Evolutionary conservation across 2,113 vertebrate species (phyloP).

Genomic region (Brachirus orientalis): DNA sequence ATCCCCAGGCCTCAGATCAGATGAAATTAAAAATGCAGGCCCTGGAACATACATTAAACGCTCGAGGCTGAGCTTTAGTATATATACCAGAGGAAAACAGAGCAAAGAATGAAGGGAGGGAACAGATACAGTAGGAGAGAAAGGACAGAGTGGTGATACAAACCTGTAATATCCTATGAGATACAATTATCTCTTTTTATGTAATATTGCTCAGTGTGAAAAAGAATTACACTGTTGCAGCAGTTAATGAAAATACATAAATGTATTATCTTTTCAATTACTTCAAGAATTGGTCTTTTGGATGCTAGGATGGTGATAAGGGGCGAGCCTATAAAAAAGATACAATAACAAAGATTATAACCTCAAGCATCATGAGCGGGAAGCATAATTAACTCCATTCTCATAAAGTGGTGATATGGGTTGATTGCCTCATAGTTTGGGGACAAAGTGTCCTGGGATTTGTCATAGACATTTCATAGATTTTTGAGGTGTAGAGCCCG

Average conservation of each 20-base stretch:
- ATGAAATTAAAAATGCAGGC: conserved; percentile 65
- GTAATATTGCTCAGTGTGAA: conserved; percentile 8
- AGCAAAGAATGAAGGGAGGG: background rate
- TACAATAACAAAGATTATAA: conserved; percentile 28
- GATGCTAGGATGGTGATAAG: conserved; percentile 20
- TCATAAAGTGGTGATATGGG: conserved; percentile 4
- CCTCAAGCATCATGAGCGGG: conserved; percentile 19
- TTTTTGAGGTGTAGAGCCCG: background rate
- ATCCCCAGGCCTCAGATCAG: conserved; percentile 47
- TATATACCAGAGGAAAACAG: conserved; percentile 20
- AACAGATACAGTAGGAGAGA: background rate
- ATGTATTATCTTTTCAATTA: conserved; percentile 16
- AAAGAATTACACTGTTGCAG: conserved; percentile 2
- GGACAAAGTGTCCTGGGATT: background rate
- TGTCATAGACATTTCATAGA: background rate
- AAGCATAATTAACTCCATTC: conserved; percentile 28
- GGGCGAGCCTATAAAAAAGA: conserved; percentile 35
- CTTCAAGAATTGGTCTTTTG: background rate
- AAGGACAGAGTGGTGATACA: background rate
- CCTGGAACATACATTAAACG: conserved; percentile 46
- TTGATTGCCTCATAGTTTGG: background rate
- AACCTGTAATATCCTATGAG: background rate
- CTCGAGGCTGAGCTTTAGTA: conserved; percentile 27
- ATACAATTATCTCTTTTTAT: conserved; percentile 6
- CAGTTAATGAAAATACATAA: conserved; percentile 31